phyloP scores from a whole-genome alignment of 92 coral and sea anemone species.

The Bergia sp. region DNA sequence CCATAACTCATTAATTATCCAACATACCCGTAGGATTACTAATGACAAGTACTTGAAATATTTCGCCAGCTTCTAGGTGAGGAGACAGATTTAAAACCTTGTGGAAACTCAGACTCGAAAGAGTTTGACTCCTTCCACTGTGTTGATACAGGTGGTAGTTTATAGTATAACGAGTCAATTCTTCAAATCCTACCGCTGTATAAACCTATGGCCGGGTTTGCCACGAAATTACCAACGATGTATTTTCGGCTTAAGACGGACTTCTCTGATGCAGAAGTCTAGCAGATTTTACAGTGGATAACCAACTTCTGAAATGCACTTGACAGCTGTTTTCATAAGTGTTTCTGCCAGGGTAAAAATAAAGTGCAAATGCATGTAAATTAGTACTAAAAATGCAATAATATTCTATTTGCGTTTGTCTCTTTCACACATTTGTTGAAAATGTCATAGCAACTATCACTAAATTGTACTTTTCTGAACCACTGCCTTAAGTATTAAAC shows the following conservation, averaged over 20 bases:
- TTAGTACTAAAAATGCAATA: not conserved
- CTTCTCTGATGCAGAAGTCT: not conserved
- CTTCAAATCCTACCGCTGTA: not conserved
- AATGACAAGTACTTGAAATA: not conserved
- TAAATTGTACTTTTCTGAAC: not conserved
- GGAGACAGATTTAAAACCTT: not conserved
- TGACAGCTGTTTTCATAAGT: not conserved
- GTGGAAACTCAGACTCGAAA: not conserved
- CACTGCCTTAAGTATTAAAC: not conserved
- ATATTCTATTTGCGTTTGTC: not conserved
- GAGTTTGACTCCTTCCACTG: not conserved
- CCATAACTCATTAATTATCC: not conserved
- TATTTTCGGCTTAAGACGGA: not conserved
- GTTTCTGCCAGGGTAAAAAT: not conserved
- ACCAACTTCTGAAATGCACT: too few relatives aligned
- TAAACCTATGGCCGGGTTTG: not conserved
- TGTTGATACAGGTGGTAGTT: conserved; percentile 7
- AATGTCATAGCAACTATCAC: not conserved
- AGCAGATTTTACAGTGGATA: not conserved
- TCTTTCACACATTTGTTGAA: not conserved
- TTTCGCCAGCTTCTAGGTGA: not conserved
- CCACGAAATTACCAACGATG: not conserved
- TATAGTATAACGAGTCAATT: not conserved
- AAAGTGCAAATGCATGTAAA: conserved; percentile 30
- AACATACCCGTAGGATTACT: not conserved